phyloP scores from a whole-genome alignment of 2,797 vertebrate genomes.

The Rhinella marina region DNA sequence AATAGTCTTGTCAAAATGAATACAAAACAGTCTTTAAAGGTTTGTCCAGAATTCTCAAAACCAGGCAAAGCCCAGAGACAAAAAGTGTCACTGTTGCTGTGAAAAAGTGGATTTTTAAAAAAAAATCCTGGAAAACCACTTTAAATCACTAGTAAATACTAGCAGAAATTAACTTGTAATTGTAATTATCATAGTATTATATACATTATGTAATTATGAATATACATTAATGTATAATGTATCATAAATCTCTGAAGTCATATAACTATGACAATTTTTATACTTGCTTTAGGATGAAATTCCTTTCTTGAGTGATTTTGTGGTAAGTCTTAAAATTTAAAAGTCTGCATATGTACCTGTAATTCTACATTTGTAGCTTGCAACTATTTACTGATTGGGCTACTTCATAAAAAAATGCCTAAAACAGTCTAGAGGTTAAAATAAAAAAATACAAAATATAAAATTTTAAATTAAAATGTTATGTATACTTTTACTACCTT shows the following conservation, averaged over 20 bases:
- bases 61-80: background rate
- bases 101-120: too few species aligned
- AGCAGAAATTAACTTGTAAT: background rate
- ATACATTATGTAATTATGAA: background rate
- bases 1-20: background rate
- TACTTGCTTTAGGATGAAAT: conserved; percentile 41
- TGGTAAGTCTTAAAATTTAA: conserved; percentile 29
- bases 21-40: background rate
- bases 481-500: too few species aligned
- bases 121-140: too few species aligned
- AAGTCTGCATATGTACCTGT: background rate
- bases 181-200: background rate
- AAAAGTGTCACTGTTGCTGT: too few species aligned
- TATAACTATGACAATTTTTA: background rate
- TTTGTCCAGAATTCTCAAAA: background rate
- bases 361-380: background rate
- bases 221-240: background rate
- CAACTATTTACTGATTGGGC: background rate
- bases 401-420: background rate
- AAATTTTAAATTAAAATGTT: too few species aligned
- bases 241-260: background rate
- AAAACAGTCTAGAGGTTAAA: background rate
- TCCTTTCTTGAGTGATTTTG: conserved; percentile 40
- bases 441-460: too few species aligned
- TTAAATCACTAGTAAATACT: background rate